phyloP scores from a whole-genome alignment of 2,797 vertebrate species.

The Heteromormyrus szaboi region DNA sequence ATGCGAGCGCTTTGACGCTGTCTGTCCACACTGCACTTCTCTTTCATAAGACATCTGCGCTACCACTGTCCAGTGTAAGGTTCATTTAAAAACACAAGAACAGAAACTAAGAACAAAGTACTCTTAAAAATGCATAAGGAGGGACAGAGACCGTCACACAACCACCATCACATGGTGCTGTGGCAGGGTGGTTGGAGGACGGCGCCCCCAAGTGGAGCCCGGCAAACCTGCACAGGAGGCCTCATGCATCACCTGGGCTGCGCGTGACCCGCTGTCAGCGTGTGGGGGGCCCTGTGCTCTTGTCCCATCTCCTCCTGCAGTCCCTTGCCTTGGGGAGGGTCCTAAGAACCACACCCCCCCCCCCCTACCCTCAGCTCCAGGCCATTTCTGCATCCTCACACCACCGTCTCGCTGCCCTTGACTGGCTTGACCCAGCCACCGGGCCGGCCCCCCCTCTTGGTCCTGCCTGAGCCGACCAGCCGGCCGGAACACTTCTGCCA shows the following conservation, averaged over 20 bases:
- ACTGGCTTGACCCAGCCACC: constrained; percentile 86
- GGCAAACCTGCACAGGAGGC: too few species aligned
- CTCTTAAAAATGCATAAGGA: constrained; percentile 32
- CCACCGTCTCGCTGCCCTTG: constrained; percentile 92
- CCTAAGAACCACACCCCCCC: neutral
- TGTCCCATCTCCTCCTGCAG: neutral
- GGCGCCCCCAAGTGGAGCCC: neutral
- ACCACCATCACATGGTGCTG: neutral
- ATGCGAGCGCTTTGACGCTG: constrained; percentile 16
- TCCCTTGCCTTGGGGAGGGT: neutral
- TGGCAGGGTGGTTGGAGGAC: neutral
- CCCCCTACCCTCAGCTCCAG: constrained; percentile 3
- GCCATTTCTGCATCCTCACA: constrained; percentile 34
- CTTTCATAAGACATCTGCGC: constrained; percentile 38
- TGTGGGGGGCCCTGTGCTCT: neutral
- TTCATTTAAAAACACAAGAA: constrained; percentile 38
- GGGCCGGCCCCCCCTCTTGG: constrained; percentile 73
- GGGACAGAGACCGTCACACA: neutral
- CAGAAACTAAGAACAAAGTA: constrained; percentile 24
- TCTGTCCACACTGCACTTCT: constrained; percentile 13
- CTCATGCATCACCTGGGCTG: neutral
- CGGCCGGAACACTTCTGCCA: constrained; percentile 91
- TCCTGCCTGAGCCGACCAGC: constrained; percentile 80
- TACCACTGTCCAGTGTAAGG: constrained; percentile 42
- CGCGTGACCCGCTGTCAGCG: neutral